A percentile compares a stretch with the other conserved stretches of the same genome.
Conservation (phyloP, 2,888 invertebrate genomes). For the Drosophila limbata region DNA sequence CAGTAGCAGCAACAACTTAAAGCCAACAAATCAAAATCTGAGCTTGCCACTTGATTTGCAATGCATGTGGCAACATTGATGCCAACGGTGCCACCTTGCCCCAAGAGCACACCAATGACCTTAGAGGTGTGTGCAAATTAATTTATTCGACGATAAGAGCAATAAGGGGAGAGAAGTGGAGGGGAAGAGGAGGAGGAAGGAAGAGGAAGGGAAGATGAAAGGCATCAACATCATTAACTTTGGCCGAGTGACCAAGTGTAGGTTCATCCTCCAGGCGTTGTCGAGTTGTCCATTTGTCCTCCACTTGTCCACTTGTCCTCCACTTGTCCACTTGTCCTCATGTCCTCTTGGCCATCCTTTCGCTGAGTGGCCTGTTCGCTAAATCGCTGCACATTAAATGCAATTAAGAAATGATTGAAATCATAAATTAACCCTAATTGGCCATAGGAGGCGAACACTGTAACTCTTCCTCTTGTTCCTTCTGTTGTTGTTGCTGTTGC, state of each 20-base stretch:
- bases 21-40: conserved; percentile 20
- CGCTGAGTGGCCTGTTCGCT: conserved; percentile 53
- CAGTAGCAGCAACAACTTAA: background rate
- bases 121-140: conserved; percentile 62
- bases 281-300: conserved; percentile 1
- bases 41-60: conserved; percentile 13
- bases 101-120: conserved; percentile 39
- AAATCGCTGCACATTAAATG: conserved; percentile 79
- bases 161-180: conserved; percentile 13
- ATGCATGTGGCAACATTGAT: conserved; percentile 14
- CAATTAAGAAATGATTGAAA: conserved; percentile 79
- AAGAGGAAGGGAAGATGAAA: background rate
- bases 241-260: conserved; percentile 74
- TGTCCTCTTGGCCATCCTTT: conserved; percentile 11
- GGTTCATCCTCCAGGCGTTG: conserved; percentile 18
- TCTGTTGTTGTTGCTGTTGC: conserved; percentile 5
- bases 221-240: conserved; percentile 66
- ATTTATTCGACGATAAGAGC: conserved; percentile 67
- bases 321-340: conserved; percentile 3
- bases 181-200: conserved; percentile 11
- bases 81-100: conserved; percentile 14
- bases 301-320: conserved; percentile 1
- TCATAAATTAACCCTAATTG: conserved; percentile 79
- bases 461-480: conserved; percentile 6
- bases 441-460: conserved; percentile 60